A percentile compares a stretch with the other conserved stretches of the same genome.
Conservation (phyloP, 2,888 invertebrate genomes). For the Drymonia ruficornis region DNA sequence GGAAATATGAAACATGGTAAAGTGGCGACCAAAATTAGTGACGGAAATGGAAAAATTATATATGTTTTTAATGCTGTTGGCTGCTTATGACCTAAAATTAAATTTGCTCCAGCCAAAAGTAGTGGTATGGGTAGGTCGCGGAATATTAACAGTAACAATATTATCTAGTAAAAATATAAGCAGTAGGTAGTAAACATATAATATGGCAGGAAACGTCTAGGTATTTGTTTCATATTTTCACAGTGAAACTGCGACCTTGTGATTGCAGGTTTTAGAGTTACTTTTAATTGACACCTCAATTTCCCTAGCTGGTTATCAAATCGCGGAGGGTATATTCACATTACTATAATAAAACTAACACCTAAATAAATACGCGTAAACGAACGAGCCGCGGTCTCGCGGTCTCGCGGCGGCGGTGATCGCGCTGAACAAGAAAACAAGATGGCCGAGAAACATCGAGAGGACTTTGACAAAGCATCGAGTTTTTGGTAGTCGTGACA, state of each 20-base stretch:
- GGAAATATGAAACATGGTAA: not conserved
- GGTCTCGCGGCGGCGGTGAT: conserved; percentile 19
- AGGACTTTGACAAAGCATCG: conserved; percentile 26
- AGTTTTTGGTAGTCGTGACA: not conserved
- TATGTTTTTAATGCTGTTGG: no score
- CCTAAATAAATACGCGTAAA: conserved; percentile 45
- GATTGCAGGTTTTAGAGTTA: conserved; percentile 27
- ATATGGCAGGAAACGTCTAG: not conserved
- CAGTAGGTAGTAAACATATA: not conserved
- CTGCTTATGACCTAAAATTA: no score
- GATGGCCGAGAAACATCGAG: conserved; percentile 20
- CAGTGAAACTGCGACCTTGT: conserved; percentile 3
- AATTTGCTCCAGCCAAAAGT: no score
- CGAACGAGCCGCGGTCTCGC: conserved; percentile 25
- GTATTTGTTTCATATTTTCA: not conserved
- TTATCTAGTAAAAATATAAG: no score
- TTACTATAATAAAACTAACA: conserved; percentile 32
- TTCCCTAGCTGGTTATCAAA: conserved; percentile 24
- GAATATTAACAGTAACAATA: no score
- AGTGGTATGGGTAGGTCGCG: no score
- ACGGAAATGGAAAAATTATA: no score
- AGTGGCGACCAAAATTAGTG: no score
- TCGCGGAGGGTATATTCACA: conserved; percentile 46
- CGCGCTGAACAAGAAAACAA: conserved; percentile 38
- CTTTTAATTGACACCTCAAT: conserved; percentile 36